These are phyloP conservation scores for Hozukius guyotensis DNA, from an alignment of 2,797 vertebrate species.

Conservation along the genomic window DNA sequence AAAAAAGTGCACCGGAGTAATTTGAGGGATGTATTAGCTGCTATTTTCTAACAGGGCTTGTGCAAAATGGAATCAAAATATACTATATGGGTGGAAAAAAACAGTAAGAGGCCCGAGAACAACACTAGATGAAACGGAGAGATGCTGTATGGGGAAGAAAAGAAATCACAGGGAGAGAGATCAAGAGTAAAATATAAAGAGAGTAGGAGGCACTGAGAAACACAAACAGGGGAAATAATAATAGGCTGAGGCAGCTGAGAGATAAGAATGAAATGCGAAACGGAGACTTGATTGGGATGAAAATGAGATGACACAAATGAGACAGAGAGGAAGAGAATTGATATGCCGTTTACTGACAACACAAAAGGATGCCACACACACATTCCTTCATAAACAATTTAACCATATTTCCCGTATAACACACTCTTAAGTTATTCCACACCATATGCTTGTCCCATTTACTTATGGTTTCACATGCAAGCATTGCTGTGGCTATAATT, in stretches of 20 bases:
- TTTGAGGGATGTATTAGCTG: background rate
- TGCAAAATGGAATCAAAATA: conserved; percentile 34
- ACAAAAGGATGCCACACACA: conserved; percentile 53
- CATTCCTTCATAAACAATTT: conserved; percentile 69
- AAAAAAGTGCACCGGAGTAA: background rate
- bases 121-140: conserved; percentile 41
- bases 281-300: conserved; percentile 69
- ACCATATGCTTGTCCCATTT: conserved; percentile 74
- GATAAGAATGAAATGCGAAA: conserved; percentile 68
- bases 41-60: background rate
- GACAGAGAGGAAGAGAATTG: conserved; percentile 57
- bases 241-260: conserved; percentile 53
- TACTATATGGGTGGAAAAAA: background rate
- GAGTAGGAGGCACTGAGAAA: conserved; percentile 44
- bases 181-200: conserved; percentile 58
- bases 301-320: conserved; percentile 73
- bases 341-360: conserved; percentile 56
- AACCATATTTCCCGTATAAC: conserved; percentile 55
- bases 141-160: conserved; percentile 30
- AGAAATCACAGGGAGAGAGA: conserved; percentile 54
- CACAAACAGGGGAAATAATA: conserved; percentile 58
- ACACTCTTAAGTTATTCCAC: conserved; percentile 68
- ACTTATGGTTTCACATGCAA: conserved; percentile 62
- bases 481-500: conserved; percentile 69
- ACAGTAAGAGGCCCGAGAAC: conserved; percentile 7